Conservation (phyloP, 2,797 vertebrate genomes). For the Enteromius thamalakanensis region DNA sequence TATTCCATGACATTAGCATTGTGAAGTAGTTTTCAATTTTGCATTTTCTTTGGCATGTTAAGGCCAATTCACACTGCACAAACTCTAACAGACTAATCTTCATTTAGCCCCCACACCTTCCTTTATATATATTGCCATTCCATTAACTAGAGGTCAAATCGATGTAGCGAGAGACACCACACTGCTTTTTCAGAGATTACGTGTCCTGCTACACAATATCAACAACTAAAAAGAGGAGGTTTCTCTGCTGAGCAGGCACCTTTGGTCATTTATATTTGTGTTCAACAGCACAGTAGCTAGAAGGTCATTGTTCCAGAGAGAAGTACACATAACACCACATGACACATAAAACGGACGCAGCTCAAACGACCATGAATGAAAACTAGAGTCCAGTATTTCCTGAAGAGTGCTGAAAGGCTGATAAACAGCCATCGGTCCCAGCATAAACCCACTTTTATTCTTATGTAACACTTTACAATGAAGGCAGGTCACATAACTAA, state of each 20-base stretch:
- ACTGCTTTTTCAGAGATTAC: constrained; percentile 65
- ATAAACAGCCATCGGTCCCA: background rate
- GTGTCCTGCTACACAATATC: constrained; percentile 49
- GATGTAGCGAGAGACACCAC: constrained; percentile 62
- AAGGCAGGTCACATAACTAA: background rate
- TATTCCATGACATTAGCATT: background rate
- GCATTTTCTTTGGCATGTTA: background rate
- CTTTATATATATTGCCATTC: constrained; percentile 69
- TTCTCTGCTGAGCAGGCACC: constrained; percentile 64
- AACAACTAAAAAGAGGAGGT: constrained; percentile 66
- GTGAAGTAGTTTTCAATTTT: constrained; percentile 6
- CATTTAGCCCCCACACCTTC: constrained; percentile 57
- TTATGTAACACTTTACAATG: background rate
- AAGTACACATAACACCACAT: background rate
- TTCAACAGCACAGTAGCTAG: constrained; percentile 18
- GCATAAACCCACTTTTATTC: background rate
- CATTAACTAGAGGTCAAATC: constrained; percentile 65
- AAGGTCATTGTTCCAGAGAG: constrained; percentile 16
- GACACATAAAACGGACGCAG: background rate
- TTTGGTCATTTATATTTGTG: constrained; percentile 28
- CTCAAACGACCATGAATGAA: background rate
- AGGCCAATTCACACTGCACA: too few relatives aligned
- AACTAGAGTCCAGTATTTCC: background rate
- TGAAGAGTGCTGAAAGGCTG: background rate
- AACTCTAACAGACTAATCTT: background rate